Evolutionary conservation across 2,113 vertebrate species (phyloP).

Genomic region (Peromyscus leucopus): DNA sequence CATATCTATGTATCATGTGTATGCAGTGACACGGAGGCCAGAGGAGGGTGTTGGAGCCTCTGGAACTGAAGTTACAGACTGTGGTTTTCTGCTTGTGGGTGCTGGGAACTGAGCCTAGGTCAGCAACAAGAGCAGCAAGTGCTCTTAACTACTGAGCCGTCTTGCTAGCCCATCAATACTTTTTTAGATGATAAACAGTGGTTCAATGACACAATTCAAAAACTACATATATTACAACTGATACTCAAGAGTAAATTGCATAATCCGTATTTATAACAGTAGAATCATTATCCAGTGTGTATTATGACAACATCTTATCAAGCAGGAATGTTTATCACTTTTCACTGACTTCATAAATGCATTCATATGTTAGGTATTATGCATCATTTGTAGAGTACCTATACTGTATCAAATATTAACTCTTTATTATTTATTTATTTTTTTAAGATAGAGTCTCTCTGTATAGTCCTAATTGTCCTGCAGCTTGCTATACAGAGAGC

Average conservation of each 20-base stretch:
- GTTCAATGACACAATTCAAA: background rate
- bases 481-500: background rate
- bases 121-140: background rate
- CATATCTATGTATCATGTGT: background rate
- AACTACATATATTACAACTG: background rate
- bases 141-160: background rate
- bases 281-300: background rate
- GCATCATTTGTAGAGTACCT: background rate
- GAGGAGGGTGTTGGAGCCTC: no score
- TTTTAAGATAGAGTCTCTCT: background rate
- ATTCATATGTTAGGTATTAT: background rate
- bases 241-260: conserved; percentile 1
- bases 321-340: background rate
- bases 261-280: background rate
- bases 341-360: background rate
- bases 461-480: background rate
- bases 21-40: background rate
- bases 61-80: background rate
- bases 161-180: background rate
- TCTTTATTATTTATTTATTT: background rate
- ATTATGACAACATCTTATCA: background rate
- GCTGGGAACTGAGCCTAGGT: background rate
- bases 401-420: background rate
- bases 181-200: background rate
- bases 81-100: background rate